Evolutionary conservation across 2,888 invertebrate genomes (phyloP), one percentile per base, ranked within the genome.

Genomic region (Limnephilus lunatus): DNA sequence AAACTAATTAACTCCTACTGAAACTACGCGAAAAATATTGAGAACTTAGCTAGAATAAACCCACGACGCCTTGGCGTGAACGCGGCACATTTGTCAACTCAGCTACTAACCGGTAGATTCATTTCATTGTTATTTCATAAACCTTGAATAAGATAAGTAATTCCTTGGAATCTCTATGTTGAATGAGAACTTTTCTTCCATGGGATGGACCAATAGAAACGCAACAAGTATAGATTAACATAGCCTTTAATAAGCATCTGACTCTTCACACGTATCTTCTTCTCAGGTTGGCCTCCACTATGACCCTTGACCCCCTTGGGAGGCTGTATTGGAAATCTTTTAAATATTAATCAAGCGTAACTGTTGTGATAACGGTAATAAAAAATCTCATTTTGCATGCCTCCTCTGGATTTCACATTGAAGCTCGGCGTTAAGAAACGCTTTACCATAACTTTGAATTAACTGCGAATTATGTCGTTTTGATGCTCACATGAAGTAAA

Each of bases 261-360:
- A 25, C 68, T 68, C 68, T 68, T n/a, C n/a, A 68, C 25, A 68
- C 68, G 25, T 68, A 9, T 68, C 68, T 19, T 68, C 68, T 68
- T 68, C 68, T 68, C 53, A 19, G 25, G 25, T 25, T 68, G 2
- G 83, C 35, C 88, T 81, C 39, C 80, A 39, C 19, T 3, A 12
- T 90, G 90, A 90, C 90, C 90, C 44, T 68, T 90, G 90, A 90
- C 32, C 89, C 80, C 82, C 19, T 19, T 15, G 68, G 48, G 48
- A 44, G 30, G 88, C 32, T 68, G 82, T 80, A 30, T 44, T 30
- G 82, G 90, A 82, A 30, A 48, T 31, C 82, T 82, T 82, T 90
- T 44, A 68, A 82, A 90, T 90, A 90, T 90, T 90, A 48, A 90
- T 90, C 88, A 80, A n/a, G 30, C 48, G 44, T 90, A 90, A 90